Evolutionary conservation across 2,888 invertebrate genomes (phyloP).

Genomic region (Nipponacmea schrenckii): DNA sequence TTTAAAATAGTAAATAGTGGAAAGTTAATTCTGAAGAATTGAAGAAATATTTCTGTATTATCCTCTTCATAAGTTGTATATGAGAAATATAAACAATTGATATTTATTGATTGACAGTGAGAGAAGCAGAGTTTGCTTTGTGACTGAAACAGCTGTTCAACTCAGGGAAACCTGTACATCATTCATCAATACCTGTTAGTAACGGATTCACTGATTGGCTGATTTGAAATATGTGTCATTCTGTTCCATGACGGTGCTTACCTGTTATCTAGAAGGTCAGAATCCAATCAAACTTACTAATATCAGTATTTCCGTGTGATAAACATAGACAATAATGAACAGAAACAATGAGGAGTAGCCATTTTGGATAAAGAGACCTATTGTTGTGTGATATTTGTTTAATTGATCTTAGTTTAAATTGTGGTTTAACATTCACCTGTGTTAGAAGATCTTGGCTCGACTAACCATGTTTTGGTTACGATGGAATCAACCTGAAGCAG

Average conservation of each 20-base stretch:
- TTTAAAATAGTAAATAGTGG: too few relatives aligned
- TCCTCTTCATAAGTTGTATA: too few relatives aligned
- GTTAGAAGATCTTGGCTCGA: not conserved
- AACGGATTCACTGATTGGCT: not conserved
- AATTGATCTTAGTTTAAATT: not conserved
- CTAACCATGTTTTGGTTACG: conserved; percentile 1
- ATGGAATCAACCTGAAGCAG: conserved; percentile 2
- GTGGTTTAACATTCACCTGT: not conserved
- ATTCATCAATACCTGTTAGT: not conserved
- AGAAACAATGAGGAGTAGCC: not conserved
- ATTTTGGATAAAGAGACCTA: not conserved
- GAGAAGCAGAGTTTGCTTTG: too few relatives aligned
- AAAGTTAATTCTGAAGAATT: too few relatives aligned
- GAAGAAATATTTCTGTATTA: too few relatives aligned
- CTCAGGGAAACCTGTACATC: too few relatives aligned
- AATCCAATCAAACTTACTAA: too few relatives aligned
- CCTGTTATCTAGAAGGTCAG: not conserved
- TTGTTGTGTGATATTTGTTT: not conserved
- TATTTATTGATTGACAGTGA: too few relatives aligned
- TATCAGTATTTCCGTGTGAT: too few relatives aligned
- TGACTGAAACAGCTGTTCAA: too few relatives aligned
- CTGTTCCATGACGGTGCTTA: not conserved
- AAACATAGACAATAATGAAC: not conserved
- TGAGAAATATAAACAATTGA: too few relatives aligned
- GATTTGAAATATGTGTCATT: not conserved